Percentiles rank a stretch among this genome's conserved stretches.
These are phyloP conservation scores for Fratercula arctica DNA, from an alignment of 2,797 vertebrate genomes.

Conservation along the genomic window DNA sequence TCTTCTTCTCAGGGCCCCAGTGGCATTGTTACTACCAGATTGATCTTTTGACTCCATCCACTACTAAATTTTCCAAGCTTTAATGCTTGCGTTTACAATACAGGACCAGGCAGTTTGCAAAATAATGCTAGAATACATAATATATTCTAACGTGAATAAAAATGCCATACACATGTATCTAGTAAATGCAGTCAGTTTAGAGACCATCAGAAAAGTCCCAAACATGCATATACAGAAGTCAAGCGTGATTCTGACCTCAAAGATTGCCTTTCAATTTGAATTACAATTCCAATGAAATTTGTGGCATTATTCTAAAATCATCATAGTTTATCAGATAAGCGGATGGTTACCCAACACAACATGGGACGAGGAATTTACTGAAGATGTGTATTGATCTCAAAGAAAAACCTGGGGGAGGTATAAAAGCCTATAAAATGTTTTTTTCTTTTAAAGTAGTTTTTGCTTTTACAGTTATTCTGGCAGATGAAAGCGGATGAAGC, in stretches of 20 bases:
- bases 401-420: neutral
- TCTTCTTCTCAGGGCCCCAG: neutral
- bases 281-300: neutral
- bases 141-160: neutral
- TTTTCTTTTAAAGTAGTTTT: neutral
- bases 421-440: neutral
- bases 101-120: neutral
- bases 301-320: neutral
- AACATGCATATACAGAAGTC: neutral
- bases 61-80: neutral
- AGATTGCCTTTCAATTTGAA: neutral
- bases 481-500: neutral
- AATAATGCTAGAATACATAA: neutral
- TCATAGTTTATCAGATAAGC: neutral
- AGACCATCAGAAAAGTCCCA: neutral
- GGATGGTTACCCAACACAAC: neutral
- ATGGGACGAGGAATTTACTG: neutral
- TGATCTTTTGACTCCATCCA: neutral
- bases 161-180: accelerated
- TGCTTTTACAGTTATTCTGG: neutral
- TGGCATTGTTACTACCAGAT: neutral
- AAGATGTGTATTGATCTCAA: neutral
- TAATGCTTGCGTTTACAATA: neutral
- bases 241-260: neutral
- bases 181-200: neutral